Evolutionary conservation across 2,113 vertebrate species (phyloP).

Genomic region (Spea bombifrons): DNA sequence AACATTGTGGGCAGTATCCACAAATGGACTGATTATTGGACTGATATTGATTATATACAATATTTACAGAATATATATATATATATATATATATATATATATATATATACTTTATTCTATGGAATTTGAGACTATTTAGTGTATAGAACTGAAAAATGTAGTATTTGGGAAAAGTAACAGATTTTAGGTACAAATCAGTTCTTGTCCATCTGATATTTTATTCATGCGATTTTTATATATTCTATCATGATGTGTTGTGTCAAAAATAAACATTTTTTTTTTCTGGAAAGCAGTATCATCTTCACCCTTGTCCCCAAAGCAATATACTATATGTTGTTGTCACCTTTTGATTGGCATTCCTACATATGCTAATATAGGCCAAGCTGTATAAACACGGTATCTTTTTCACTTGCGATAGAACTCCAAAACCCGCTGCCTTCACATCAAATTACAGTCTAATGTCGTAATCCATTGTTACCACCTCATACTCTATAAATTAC

Average conservation of each 20-base stretch:
- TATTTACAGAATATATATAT: too few relatives aligned
- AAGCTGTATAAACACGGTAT: not conserved
- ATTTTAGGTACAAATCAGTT: too few relatives aligned
- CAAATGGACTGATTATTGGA: too few relatives aligned
- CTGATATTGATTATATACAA: too few relatives aligned
- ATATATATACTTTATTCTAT: too few relatives aligned
- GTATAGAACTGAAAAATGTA: too few relatives aligned
- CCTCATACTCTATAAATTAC: constrained; percentile 27
- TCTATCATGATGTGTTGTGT: not conserved
- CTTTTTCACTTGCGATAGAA: not conserved
- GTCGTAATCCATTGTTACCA: constrained; percentile 24
- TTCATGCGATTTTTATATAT: too few relatives aligned
- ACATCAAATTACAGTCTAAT: constrained; percentile 22
- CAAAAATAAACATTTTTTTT: not conserved
- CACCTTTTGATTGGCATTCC: constrained; percentile 25
- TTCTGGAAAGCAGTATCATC: not conserved
- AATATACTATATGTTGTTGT: constrained; percentile 1
- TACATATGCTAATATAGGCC: constrained; percentile 28
- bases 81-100: too few relatives aligned
- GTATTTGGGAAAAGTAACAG: too few relatives aligned
- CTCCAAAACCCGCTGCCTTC: constrained; percentile 12
- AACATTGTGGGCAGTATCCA: too few relatives aligned
- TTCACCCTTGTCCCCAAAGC: not conserved
- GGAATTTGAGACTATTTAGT: too few relatives aligned
- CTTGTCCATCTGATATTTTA: too few relatives aligned